phyloP scores from a whole-genome alignment of 2,888 invertebrate species.

The Cantharis rustica region DNA sequence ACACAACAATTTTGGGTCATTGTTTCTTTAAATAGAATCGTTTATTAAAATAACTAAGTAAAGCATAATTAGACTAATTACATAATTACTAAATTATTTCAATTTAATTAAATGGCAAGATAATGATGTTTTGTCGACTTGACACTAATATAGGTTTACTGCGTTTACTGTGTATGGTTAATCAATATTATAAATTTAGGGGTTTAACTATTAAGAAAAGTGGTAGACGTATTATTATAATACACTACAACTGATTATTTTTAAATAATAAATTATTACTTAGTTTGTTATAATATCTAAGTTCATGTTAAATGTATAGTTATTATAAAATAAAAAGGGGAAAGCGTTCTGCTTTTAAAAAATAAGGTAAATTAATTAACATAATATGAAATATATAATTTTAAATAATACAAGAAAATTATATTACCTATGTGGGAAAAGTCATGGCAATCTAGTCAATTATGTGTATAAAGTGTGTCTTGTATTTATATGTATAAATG shows the following conservation, averaged over 20 bases:
- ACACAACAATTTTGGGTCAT: neutral
- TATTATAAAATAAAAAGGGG: constrained; percentile 23
- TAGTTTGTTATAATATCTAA: constrained; percentile 8
- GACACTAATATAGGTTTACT: neutral
- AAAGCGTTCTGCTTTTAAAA: constrained; percentile 25
- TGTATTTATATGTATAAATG: constrained; percentile 20
- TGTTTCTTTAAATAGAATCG: neutral
- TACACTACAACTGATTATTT: neutral
- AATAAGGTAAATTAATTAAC: constrained; percentile 3
- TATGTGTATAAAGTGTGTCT: constrained; percentile 22
- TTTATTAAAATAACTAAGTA: neutral
- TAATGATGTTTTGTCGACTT: neutral
- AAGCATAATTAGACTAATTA: neutral
- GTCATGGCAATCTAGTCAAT: constrained; percentile 25
- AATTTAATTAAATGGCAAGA: neutral
- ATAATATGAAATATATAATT: neutral
- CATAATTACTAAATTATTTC: neutral
- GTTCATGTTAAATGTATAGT: constrained; percentile 20
- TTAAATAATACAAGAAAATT: neutral
- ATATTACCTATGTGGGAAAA: constrained; percentile 12
- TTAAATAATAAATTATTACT: constrained; percentile 1
- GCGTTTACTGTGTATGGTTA: neutral
- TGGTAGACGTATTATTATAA: neutral
- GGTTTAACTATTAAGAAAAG: neutral
- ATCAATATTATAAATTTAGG: neutral